Evolutionary conservation across 1,140 invertebrate species (phyloP), one percentile per base, ranked within the genome.

Genomic region (Pteromalus puparum): DNA sequence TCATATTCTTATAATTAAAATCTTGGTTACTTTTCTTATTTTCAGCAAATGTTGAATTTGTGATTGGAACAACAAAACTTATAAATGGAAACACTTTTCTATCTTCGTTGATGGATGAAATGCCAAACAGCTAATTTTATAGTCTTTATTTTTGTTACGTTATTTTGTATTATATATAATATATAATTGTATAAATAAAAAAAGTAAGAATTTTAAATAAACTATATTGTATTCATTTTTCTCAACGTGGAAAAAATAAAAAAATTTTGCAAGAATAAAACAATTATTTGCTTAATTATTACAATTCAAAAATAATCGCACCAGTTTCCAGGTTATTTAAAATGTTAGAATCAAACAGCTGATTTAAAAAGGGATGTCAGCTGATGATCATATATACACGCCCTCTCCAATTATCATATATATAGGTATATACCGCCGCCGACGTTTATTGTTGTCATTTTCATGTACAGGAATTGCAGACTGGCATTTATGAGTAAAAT

Each of bases 1-100:
- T 82, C 3, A 86, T 82, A 26, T n/a, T n/a, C n/a, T n/a, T n/a
- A n/a, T n/a, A 86, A 75, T 65, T 28, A 73, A 81, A 75, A 84
- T 87, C 79, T 42, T 42, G 6, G 10, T 42, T 42, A 9, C 6
- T 42, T 87, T 81, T 88, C 83, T 86, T 83, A 75, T 84, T 95
- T 95, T 70, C 91, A 96, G 95, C 96, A 65, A 97, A 97, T 90
- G 96, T 97, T 24, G 98, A 99, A 91, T 99, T 98, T 93, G 95
- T 99, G 21, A 95, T 99, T 80, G 96, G 97, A 73, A 99, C 98
- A 24, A 99, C 98, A 1, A 98, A 98, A 92, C 94, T 99, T 24
- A 97, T 99, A 38, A 99, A 98, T 93, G 98, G 98, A 75, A 96
- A 96, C 83, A 95, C 96, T 74, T 98, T 99, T 90, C 93, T 99